Percentiles rank a stretch among this genome's conserved stretches.
These are phyloP conservation scores for Apotomis turbidana DNA, from an alignment of 2,888 invertebrate genomes.

Conservation along the genomic window DNA sequence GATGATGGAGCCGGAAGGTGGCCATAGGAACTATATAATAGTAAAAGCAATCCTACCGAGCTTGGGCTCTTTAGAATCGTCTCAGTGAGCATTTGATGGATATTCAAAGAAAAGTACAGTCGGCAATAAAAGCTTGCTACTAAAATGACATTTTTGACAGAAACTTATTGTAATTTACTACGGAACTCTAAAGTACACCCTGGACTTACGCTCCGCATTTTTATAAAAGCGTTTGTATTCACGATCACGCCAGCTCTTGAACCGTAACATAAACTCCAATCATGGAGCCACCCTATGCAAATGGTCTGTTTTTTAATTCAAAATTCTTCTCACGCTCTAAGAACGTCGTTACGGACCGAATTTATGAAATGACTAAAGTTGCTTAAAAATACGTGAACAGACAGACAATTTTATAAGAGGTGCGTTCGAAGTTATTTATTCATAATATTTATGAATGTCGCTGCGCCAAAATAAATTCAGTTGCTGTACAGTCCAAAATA, in stretches of 20 bases:
- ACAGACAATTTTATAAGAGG: conserved; percentile 1
- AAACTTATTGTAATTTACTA: neutral
- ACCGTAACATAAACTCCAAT: conserved; percentile 11
- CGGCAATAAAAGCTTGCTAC: too few relatives aligned
- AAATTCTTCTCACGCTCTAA: conserved; percentile 23
- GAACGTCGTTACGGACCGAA: conserved; percentile 14
- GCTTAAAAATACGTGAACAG: conserved; percentile 15
- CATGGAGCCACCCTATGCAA: conserved; percentile 7
- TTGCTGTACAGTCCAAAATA: too few relatives aligned
- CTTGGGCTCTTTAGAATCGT: too few relatives aligned
- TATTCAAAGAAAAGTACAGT: too few relatives aligned
- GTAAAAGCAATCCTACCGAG: too few relatives aligned
- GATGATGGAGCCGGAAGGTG: too few relatives aligned
- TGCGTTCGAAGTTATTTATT: neutral
- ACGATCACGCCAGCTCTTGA: neutral
- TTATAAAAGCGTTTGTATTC: conserved; percentile 17
- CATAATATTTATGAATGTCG: neutral
- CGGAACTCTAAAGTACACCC: neutral
- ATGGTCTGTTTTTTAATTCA: conserved; percentile 5
- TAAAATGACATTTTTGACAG: too few relatives aligned
- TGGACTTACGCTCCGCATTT: neutral
- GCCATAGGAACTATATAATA: too few relatives aligned
- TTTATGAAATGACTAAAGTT: conserved; percentile 30
- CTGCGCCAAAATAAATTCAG: too few relatives aligned
- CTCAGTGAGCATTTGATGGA: too few relatives aligned